These are phyloP conservation scores for Plutomurus gul DNA, from an alignment of 1,140 invertebrate genomes.

Conservation along the genomic window DNA sequence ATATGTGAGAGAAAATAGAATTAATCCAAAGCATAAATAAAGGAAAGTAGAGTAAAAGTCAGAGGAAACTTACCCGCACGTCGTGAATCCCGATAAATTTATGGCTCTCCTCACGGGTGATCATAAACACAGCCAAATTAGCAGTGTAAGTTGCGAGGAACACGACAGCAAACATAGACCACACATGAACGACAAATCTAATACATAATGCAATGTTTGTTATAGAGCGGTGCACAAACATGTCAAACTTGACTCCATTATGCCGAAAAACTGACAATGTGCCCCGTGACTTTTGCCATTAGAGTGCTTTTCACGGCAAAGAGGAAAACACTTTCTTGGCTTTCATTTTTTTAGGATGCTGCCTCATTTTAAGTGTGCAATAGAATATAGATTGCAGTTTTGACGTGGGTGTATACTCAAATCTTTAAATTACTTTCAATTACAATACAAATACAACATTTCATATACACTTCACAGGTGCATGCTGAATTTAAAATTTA, in stretches of 20 bases:
- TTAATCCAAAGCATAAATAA: constrained; percentile 28
- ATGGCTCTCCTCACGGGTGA: constrained; percentile 95
- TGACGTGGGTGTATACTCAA: too few relatives aligned
- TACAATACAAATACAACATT: too few relatives aligned
- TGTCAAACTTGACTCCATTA: neutral
- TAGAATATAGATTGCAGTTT: too few relatives aligned
- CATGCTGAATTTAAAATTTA: too few relatives aligned
- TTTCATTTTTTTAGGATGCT: too few relatives aligned
- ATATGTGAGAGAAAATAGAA: neutral
- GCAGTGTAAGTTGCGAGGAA: constrained; percentile 95
- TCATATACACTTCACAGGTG: too few relatives aligned
- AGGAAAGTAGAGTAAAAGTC: constrained; percentile 26
- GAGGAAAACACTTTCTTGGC: too few relatives aligned
- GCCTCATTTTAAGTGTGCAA: too few relatives aligned
- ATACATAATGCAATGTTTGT: constrained; percentile 2
- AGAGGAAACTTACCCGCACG: constrained; percentile 44
- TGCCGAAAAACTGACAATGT: neutral
- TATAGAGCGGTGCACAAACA: neutral
- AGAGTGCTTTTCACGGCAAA: too few relatives aligned
- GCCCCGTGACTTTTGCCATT: too few relatives aligned
- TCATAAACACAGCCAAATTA: constrained; percentile 99
- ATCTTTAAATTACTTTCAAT: too few relatives aligned
- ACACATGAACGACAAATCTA: constrained; percentile 94
- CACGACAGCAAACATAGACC: constrained; percentile 96
- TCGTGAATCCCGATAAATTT: constrained; percentile 93